Base-by-base conservation (phyloP, 2,888 invertebrate species). In the Melinaea marsaeus region DNA sequence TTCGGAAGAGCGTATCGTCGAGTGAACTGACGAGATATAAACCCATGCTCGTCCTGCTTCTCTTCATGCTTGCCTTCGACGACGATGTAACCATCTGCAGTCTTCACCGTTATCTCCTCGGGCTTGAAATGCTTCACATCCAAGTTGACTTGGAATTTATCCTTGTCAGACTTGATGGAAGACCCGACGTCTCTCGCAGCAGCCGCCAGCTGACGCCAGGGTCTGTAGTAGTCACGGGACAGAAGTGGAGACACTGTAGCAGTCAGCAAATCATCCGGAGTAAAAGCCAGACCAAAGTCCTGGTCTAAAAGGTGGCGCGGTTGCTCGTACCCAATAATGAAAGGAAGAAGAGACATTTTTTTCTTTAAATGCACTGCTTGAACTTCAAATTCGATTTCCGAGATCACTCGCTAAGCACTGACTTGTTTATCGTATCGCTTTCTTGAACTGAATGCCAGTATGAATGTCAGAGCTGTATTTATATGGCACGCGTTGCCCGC, bases 11-110 rank as follows among this genome's bases (percentile, higher is more conserved):
- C 84, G 76, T 95, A 96, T 68, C 94, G 92, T 46, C 96, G 91
- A 47, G 93, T 91, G 72, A 96, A 95, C 71, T 95, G 94, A 37
- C 95, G 90, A 4, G 94, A 93, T 67, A 95, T 92, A 70, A 87
- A 93, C 0, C 95, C 95, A 73, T 94, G 93, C 35, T 93, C 92
- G 68, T 95, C 95, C 64, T 93, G 91, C 73, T 93, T 93, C 76
- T 95, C 95, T 71, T 94, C 94, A 72, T 96, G 95, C 75, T 94
- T 95, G 0, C 94, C 95, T 79, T 95, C 94, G 34, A 95, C 91
- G 3, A 95, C 90, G 11, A 96, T 91, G 57, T 85, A 91, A 58
- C 93, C 92, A 60, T 95, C 94, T 0, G 93, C 91, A 0, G 94
- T 94, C 80, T 95, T 95, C 0, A 96, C 95, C 0, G 91, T 89